phyloP scores from a whole-genome alignment of 2,113 vertebrate species.

The Psettodes erumei region DNA sequence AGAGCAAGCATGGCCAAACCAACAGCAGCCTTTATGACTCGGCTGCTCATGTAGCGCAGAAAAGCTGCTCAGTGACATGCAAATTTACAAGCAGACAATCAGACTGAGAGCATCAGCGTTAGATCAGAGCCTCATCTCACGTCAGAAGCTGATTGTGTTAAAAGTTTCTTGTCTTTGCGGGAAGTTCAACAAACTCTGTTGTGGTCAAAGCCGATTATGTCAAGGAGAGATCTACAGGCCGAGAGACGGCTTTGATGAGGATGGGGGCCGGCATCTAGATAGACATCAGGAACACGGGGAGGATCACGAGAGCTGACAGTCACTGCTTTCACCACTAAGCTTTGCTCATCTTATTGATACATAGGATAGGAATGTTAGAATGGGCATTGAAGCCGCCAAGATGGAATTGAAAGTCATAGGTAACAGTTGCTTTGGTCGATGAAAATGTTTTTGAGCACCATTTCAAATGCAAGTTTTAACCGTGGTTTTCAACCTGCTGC shows the following conservation, averaged over 20 bases:
- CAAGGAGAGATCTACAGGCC: slow-evolving; percentile 49
- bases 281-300: slow-evolving; percentile 68
- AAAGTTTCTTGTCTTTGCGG: slow-evolving; percentile 53
- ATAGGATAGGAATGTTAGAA: not conserved
- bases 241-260: slow-evolving; percentile 66
- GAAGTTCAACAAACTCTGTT: slow-evolving; percentile 50
- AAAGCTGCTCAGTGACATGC: slow-evolving; percentile 5
- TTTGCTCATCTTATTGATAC: slow-evolving; percentile 29
- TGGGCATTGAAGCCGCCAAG: not conserved
- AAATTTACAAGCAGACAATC: slow-evolving; percentile 1
- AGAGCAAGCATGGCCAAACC: slow-evolving; percentile 23
- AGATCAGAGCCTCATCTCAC: slow-evolving; percentile 24
- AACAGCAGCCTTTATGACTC: slow-evolving; percentile 29
- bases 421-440: slow-evolving; percentile 8
- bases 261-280: slow-evolving; percentile 62
- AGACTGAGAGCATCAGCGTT: not conserved
- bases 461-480: slow-evolving; percentile 3
- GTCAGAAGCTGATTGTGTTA: slow-evolving; percentile 18
- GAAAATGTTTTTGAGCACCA: not conserved
- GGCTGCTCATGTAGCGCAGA: slow-evolving; percentile 19
- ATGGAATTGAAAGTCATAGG: slow-evolving; percentile 9
- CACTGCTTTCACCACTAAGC: slow-evolving; percentile 36
- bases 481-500: slow-evolving; percentile 23
- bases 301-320: slow-evolving; percentile 65
- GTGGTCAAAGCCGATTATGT: slow-evolving; percentile 74